phyloP scores from a whole-genome alignment of 35 echinoderm and acorn worm genomes.

The Patiria miniata region DNA sequence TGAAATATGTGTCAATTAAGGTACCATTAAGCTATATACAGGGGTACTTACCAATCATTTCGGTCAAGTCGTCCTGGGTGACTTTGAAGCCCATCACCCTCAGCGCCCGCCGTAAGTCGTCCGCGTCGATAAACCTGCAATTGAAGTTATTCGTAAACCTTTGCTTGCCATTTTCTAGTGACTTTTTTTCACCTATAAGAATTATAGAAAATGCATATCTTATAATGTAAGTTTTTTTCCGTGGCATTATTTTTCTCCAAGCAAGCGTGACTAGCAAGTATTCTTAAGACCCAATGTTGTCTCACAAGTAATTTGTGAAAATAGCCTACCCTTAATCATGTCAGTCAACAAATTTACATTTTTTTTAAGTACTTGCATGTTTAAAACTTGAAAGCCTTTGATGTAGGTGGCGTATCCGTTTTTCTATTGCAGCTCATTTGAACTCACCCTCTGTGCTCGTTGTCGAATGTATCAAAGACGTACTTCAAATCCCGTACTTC shows the following conservation, averaged over 20 bases:
- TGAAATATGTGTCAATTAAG: too few relatives aligned
- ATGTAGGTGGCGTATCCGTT: too few relatives aligned
- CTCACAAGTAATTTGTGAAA: too few relatives aligned
- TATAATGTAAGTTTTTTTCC: neutral
- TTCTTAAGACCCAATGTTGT: too few relatives aligned
- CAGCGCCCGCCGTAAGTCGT: slow-evolving; percentile 48
- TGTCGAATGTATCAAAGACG: slow-evolving; percentile 65
- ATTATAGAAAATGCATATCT: neutral
- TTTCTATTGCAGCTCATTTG: too few relatives aligned
- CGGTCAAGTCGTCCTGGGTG: slow-evolving; percentile 33
- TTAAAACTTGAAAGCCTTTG: too few relatives aligned
- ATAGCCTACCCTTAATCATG: too few relatives aligned
- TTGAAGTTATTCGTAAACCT: neutral
- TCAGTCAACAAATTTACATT: too few relatives aligned
- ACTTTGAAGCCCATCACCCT: slow-evolving; percentile 51
- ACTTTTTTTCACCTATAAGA: neutral
- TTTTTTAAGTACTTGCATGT: too few relatives aligned
- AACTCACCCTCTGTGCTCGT: slow-evolving; percentile 40
- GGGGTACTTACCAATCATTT: neutral
- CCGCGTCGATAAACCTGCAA: slow-evolving; percentile 47
- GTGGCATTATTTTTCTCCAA: too few relatives aligned
- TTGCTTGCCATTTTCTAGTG: neutral
- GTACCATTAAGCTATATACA: too few relatives aligned
- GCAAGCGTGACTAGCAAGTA: too few relatives aligned
- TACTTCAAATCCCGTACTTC: slow-evolving; percentile 53